phyloP scores from a whole-genome alignment of 2,888 invertebrate species.

The Heliconius charithonia region DNA sequence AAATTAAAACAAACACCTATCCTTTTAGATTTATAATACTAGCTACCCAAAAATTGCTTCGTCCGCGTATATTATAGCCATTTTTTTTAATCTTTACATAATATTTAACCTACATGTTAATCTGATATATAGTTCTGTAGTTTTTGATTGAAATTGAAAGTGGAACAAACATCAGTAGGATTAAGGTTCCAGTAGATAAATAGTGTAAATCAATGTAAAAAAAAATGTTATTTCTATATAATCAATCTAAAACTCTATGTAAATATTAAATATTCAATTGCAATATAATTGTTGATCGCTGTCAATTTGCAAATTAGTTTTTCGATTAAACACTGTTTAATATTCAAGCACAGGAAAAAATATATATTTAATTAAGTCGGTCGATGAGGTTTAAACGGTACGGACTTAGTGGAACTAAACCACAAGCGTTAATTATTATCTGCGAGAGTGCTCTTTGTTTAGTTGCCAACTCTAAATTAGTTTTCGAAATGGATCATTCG shows the following conservation, averaged over 20 bases:
- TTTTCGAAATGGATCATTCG: constrained; percentile 85
- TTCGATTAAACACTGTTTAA: constrained; percentile 46
- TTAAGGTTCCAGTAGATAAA: no score
- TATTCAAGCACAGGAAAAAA: constrained; percentile 54
- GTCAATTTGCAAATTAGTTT: constrained; percentile 32
- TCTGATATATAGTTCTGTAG: no score
- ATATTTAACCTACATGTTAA: no score
- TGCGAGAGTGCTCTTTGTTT: constrained; percentile 84
- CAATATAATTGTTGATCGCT: constrained; percentile 4
- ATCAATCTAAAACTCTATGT: background rate
- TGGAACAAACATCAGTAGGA: no score
- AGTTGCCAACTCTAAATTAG: constrained; percentile 85
- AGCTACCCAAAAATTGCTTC: no score
- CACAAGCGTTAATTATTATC: constrained; percentile 84
- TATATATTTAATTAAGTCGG: constrained; percentile 70
- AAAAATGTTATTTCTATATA: no score
- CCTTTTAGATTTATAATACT: no score
- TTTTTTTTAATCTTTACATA: no score
- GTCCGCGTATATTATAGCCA: no score
- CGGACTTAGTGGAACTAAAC: constrained; percentile 81
- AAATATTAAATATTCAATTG: constrained; percentile 3
- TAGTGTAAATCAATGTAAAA: no score
- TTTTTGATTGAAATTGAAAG: no score
- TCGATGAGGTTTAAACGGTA: constrained; percentile 74
- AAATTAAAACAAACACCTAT: no score